phyloP scores from a whole-genome alignment of 1,140 invertebrate genomes.

The Dicyema japonicum region DNA sequence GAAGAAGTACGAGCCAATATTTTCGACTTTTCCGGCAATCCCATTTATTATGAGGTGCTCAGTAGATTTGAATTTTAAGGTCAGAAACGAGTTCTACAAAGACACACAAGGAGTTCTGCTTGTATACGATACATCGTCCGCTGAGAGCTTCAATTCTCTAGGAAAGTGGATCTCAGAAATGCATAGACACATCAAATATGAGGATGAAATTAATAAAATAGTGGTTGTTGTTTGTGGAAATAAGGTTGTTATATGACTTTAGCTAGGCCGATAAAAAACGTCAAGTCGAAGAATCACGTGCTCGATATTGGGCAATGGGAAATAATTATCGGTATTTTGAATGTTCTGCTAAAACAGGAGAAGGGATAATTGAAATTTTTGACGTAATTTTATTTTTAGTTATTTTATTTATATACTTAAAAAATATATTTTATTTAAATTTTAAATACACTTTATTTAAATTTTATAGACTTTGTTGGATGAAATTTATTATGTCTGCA shows the following conservation, averaged over 20 bases:
- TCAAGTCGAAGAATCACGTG: conserved; percentile 14
- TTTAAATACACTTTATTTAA: conserved; percentile 13
- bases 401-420: neutral
- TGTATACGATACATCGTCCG: conserved; percentile 13
- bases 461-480: conserved; percentile 13
- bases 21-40: conserved; percentile 23
- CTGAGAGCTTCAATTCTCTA: conserved; percentile 12
- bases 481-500: too few relatives aligned
- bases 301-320: conserved; percentile 14
- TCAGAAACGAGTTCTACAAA: conserved; percentile 19
- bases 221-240: conserved; percentile 16
- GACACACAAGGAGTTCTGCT: conserved; percentile 17
- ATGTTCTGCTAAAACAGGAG: conserved; percentile 16
- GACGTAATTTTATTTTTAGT: conserved; percentile 7
- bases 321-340: conserved; percentile 20
- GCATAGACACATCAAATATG: conserved; percentile 12
- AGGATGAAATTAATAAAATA: conserved; percentile 12
- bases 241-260: conserved; percentile 9
- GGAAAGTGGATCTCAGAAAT: conserved; percentile 16
- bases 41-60: conserved; percentile 21
- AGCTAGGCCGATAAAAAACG: conserved; percentile 10
- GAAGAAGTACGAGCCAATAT: conserved; percentile 21
- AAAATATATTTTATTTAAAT: conserved; percentile 4
- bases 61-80: conserved; percentile 7
- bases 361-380: conserved; percentile 17